Evolutionary conservation across 1,140 invertebrate species (phyloP).

Genomic region (Bradynema listronoti): DNA sequence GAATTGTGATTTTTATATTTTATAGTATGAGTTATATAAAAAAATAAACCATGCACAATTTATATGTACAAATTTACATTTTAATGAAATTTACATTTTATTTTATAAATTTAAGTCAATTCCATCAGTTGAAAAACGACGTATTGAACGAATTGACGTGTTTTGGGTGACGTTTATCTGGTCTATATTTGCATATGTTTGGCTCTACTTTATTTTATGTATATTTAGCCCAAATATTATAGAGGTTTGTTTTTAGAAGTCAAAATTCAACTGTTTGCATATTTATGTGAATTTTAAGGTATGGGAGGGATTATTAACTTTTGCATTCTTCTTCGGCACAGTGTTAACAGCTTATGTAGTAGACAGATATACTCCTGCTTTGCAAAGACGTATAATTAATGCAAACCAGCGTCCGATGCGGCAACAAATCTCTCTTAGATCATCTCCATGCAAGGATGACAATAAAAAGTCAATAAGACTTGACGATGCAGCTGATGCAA

Average conservation of each 20-base stretch:
- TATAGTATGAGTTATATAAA: no score
- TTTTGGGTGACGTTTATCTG: constrained; percentile 59
- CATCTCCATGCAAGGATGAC: no score
- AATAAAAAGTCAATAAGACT: background rate
- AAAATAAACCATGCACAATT: no score
- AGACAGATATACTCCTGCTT: constrained; percentile 26
- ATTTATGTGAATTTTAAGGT: constrained; percentile 40
- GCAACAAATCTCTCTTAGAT: no score
- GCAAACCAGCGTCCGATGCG: no score
- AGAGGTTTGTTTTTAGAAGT: constrained; percentile 33
- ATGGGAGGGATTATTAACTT: constrained; percentile 63
- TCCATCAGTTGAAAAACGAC: constrained; percentile 59
- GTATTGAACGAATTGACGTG: constrained; percentile 58
- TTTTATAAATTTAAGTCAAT: no score
- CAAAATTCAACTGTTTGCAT: constrained; percentile 2
- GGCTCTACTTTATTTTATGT: constrained; percentile 60
- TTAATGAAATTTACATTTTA: no score
- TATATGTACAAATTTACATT: no score
- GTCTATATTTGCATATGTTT: constrained; percentile 62
- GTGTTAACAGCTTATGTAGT: constrained; percentile 62
- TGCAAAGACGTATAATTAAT: constrained; percentile 40
- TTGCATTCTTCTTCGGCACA: constrained; percentile 63
- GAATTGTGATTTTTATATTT: no score
- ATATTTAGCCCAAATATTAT: constrained; percentile 57
- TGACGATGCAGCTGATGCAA: background rate